Percentiles rank a stretch among this genome's conserved stretches.
These are phyloP conservation scores for Nineta flava DNA, from an alignment of 2,888 invertebrate species.

Conservation along the genomic window DNA sequence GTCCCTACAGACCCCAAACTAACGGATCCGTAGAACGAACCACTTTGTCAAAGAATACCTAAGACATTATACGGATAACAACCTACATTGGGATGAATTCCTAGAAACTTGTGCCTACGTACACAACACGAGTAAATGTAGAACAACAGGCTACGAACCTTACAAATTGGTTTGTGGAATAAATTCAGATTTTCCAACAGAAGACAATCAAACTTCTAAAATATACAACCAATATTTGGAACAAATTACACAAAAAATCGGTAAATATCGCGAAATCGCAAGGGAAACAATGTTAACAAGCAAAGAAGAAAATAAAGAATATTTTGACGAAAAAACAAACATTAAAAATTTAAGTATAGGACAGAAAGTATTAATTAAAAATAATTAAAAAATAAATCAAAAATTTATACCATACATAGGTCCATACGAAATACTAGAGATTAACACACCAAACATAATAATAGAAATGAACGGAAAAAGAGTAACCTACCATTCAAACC, in stretches of 20 bases:
- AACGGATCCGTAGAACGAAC: background rate
- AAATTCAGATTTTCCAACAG: background rate
- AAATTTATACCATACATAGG: background rate
- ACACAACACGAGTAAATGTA: background rate
- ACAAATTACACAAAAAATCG: background rate
- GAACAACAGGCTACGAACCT: background rate
- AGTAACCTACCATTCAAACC: background rate
- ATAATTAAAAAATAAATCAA: background rate
- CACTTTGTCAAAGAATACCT: background rate
- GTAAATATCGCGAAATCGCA: background rate
- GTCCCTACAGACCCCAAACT: background rate
- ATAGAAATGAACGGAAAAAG: background rate
- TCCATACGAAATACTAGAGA: background rate
- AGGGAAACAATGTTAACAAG: background rate
- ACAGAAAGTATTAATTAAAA: background rate
- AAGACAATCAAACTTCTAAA: background rate
- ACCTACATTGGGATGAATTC: background rate
- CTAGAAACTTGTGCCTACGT: background rate
- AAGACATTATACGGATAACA: background rate
- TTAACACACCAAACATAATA: background rate
- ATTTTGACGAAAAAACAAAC: background rate
- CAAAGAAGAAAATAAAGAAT: background rate
- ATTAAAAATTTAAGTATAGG: background rate
- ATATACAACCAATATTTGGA: background rate
- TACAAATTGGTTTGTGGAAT: background rate